Evolutionary conservation across 1,140 invertebrate genomes (phyloP).

Genomic region (Diabrotica virgifera): DNA sequence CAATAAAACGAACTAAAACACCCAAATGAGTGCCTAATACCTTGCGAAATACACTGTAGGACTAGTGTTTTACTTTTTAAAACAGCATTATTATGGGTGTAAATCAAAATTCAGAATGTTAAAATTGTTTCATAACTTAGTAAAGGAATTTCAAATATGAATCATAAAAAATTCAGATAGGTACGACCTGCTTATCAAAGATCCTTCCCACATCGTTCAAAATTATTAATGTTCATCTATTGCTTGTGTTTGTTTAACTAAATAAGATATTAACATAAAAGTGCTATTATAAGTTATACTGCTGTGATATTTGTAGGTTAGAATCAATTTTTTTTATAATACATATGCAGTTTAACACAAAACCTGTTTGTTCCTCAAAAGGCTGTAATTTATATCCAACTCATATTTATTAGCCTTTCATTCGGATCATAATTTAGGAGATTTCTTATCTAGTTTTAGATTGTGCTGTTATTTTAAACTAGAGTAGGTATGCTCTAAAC

Average conservation of each 20-base stretch:
- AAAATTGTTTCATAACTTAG: constrained; percentile 7
- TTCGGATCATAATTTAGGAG: too few relatives aligned
- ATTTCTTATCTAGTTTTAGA: too few relatives aligned
- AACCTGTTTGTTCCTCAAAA: background rate
- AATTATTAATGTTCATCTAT: background rate
- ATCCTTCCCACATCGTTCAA: constrained; percentile 5
- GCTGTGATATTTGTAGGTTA: background rate
- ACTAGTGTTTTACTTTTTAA: too few relatives aligned
- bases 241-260: background rate
- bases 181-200: constrained; percentile 7
- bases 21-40: too few relatives aligned
- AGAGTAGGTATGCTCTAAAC: too few relatives aligned
- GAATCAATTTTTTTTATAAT: background rate
- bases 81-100: background rate
- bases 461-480: too few relatives aligned
- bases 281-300: background rate
- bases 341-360: background rate
- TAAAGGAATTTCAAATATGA: constrained; percentile 11
- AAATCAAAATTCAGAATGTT: background rate
- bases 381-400: background rate
- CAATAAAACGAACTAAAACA: too few relatives aligned
- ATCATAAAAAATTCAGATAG: background rate
- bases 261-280: background rate
- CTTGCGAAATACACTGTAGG: too few relatives aligned
- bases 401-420: too few relatives aligned